A percentile compares a stretch with the other conserved stretches of the same genome.
These are phyloP conservation scores for Cosmopolites sordidus DNA, from an alignment of 2,888 invertebrate genomes.

Conservation along the genomic window DNA sequence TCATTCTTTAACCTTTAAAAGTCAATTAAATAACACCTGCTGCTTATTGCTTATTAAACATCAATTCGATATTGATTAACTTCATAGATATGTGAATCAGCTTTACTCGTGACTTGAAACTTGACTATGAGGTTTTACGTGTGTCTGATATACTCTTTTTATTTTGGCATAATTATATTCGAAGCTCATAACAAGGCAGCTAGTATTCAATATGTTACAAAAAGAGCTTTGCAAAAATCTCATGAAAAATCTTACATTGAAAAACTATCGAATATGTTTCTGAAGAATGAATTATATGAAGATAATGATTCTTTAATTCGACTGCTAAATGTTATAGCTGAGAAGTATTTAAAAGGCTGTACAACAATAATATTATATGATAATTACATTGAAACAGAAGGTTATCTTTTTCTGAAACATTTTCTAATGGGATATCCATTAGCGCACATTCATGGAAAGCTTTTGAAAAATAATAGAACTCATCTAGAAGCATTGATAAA, in stretches of 20 bases:
- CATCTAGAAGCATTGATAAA: slow-evolving; percentile 48
- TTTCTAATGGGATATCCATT: slow-evolving; percentile 56
- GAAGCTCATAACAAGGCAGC: too few relatives aligned
- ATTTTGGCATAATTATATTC: too few relatives aligned
- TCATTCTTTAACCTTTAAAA: slow-evolving; percentile 1
- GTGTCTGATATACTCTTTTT: too few relatives aligned
- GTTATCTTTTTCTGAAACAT: slow-evolving; percentile 55
- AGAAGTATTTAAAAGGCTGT: slow-evolving; percentile 60
- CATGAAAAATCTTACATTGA: slow-evolving; percentile 44
- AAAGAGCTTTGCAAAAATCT: slow-evolving; percentile 44
- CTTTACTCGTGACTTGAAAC: too few relatives aligned
- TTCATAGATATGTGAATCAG: slow-evolving; percentile 21
- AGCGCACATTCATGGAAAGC: slow-evolving; percentile 60
- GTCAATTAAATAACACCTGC: slow-evolving; percentile 21
- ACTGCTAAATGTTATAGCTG: slow-evolving; percentile 57
- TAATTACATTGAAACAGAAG: slow-evolving; percentile 53
- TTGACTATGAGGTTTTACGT: too few relatives aligned
- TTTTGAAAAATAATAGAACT: slow-evolving; percentile 51
- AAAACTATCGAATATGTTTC: slow-evolving; percentile 44
- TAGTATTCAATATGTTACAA: slow-evolving; percentile 19
- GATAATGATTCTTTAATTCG: slow-evolving; percentile 61
- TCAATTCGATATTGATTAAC: slow-evolving; percentile 17
- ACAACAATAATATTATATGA: slow-evolving; percentile 67
- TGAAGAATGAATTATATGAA: slow-evolving; percentile 40
- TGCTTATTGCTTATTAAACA: too few relatives aligned